phyloP scores from a whole-genome alignment of 2,797 vertebrate species.

The Neosilurus mollespiculum region DNA sequence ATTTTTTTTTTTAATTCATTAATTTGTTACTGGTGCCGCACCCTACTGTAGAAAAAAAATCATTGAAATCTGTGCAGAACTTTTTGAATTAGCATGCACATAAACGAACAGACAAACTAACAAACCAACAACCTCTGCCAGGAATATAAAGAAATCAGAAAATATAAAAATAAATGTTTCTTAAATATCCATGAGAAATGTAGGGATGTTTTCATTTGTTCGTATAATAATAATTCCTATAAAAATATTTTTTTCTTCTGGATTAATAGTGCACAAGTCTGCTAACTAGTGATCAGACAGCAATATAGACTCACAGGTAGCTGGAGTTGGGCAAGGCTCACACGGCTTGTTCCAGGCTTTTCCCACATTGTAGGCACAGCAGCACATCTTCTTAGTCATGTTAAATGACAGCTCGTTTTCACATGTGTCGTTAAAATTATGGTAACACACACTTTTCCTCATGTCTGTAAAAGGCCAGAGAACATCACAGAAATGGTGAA shows the following conservation, averaged over 20 bases:
- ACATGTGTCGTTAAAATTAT: constrained; percentile 88
- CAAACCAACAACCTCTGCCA: no score
- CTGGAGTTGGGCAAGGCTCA: constrained; percentile 86
- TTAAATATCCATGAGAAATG: neutral
- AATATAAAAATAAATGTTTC: neutral
- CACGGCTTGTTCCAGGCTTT: constrained; percentile 95
- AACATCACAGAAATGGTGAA: neutral
- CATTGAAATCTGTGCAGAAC: no score
- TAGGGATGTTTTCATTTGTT: no score
- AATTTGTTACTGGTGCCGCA: no score
- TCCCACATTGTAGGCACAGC: constrained; percentile 92
- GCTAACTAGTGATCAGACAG: neutral
- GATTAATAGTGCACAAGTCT: neutral
- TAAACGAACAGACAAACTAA: no score
- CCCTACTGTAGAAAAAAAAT: no score
- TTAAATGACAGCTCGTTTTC: constrained; percentile 89
- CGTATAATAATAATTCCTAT: no score
- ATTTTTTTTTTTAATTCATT: no score
- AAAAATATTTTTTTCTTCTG: neutral
- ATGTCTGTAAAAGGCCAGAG: constrained; percentile 74
- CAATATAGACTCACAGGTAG: constrained; percentile 79
- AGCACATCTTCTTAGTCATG: constrained; percentile 95
- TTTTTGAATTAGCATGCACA: no score
- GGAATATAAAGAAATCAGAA: no score
- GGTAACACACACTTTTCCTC: constrained; percentile 90